Base-by-base conservation (phyloP, 2,113 vertebrate species). In the Spheniscus mendiculus region DNA sequence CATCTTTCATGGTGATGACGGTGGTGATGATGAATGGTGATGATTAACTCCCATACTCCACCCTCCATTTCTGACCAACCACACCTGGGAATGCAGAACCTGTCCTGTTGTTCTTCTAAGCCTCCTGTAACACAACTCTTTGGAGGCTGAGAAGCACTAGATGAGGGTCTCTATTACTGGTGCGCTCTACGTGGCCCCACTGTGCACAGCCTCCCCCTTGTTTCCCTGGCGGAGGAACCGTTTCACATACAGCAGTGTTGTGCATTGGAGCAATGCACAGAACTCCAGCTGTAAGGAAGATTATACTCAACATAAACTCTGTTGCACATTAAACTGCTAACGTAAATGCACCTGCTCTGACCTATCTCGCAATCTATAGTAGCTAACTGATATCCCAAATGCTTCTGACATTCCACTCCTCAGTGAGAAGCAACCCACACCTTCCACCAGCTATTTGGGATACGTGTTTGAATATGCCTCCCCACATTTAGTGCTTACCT, bases 401-500 rank as follows among this genome's bases (percentile, higher is more conserved):
- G 11, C 20, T 90, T 71, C 47, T 9, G 25, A 18, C 21, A 6
- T 92, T 92, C 72, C 44, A 36, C 67, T 90, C 25, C 72, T 81
- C 21, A 19, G 32, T 14, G 53, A 53, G 79, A 63, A 49, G 19
- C 10, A 84, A 5, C 52, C 21, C 86, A 36, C 40, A 36, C 10
- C 61, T 89, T 65, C 30, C 45, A 38, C 26, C 55, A 56, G 42
- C 21, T 44, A 7, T 50, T 2, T 76, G 69, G 29, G 45, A 59
- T 32, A 21, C 0, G 0, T 55, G 29, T 79, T 82, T 72, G 58
- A 49, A 34, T 27, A 9, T 5, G 16, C 29, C 25, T 4, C 0
- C 1, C 10, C 16, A 11, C 0, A 0, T 38, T 71, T 61, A 34
- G 42, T 42, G n/a, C 47, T 65, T 63, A 20, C 30, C 15, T 66